Percentiles rank a stretch among this genome's conserved stretches.
phyloP scores from a whole-genome alignment of 2,797 vertebrate species.

The Alcedo atthis region DNA sequence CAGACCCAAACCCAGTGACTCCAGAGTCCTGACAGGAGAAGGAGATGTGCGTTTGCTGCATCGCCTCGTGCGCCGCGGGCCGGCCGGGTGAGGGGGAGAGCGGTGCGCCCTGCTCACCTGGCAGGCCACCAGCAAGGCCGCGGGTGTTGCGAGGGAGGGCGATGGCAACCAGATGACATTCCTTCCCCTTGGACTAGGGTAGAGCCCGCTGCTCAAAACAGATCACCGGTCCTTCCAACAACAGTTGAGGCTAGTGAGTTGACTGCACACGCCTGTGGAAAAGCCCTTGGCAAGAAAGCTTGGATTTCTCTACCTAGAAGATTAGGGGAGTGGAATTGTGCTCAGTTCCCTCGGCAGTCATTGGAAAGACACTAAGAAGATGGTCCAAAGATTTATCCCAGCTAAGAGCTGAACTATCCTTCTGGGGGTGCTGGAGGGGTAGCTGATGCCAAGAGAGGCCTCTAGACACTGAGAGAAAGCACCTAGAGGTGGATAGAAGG shows the following conservation, averaged over 20 bases:
- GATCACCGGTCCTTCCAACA: background rate
- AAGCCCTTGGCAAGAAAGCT: background rate
- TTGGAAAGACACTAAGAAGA: background rate
- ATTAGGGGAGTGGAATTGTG: background rate
- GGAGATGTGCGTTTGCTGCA: conserved; percentile 42
- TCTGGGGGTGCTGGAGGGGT: background rate
- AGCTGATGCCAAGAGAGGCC: background rate
- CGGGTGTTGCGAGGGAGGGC: conserved; percentile 36
- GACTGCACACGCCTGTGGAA: background rate
- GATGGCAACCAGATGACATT: conserved; percentile 66
- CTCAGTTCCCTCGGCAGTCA: background rate
- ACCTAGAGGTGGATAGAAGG: background rate
- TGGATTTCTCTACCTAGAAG: background rate
- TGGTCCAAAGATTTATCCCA: background rate
- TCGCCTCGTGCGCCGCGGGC: background rate
- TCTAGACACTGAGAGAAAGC: background rate
- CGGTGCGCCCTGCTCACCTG: background rate
- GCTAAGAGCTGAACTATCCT: background rate
- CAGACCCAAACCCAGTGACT: background rate
- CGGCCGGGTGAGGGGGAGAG: background rate
- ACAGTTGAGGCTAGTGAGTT: background rate
- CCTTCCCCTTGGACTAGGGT: conserved; percentile 7
- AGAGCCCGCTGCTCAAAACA: background rate
- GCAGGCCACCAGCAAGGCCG: conserved; percentile 1
- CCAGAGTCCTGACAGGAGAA: background rate